These are phyloP conservation scores for Crypturellus tataupa DNA, from an alignment of 2,797 vertebrate genomes.

Conservation along the genomic window DNA sequence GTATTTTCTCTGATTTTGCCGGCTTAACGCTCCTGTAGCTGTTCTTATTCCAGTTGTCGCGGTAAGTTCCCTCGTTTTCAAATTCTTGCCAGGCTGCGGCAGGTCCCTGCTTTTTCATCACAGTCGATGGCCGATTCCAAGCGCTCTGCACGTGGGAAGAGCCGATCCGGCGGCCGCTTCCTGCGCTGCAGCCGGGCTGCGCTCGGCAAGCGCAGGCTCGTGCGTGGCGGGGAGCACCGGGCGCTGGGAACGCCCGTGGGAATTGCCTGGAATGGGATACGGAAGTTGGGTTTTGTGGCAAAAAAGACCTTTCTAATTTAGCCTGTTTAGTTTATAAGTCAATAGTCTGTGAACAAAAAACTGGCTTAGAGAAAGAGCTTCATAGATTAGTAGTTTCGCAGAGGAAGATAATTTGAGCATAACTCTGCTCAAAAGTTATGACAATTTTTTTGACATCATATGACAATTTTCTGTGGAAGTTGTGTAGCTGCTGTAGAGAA, in stretches of 20 bases:
- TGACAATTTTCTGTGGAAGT: background rate
- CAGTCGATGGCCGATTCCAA: background rate
- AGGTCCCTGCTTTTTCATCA: background rate
- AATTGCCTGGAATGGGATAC: background rate
- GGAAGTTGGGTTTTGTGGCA: background rate
- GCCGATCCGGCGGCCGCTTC: background rate
- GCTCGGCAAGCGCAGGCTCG: background rate
- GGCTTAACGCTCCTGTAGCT: background rate
- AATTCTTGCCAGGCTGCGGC: background rate
- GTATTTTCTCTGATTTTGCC: background rate
- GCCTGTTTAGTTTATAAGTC: slow-evolving; percentile 1
- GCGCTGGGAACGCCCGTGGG: background rate
- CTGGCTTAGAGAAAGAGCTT: background rate
- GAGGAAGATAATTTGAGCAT: background rate
- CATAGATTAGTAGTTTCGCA: background rate
- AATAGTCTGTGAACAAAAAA: background rate
- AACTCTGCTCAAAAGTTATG: background rate
- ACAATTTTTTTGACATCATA: background rate
- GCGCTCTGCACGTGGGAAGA: background rate
- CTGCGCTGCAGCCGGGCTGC: background rate
- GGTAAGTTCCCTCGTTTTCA: background rate
- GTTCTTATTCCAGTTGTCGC: background rate
- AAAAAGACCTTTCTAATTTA: background rate
- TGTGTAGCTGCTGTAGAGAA: background rate
- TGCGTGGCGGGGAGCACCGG: fast-evolving